Evolutionary conservation across 2,113 vertebrate species (phyloP).

Genomic region (Haplochromis burtoni): DNA sequence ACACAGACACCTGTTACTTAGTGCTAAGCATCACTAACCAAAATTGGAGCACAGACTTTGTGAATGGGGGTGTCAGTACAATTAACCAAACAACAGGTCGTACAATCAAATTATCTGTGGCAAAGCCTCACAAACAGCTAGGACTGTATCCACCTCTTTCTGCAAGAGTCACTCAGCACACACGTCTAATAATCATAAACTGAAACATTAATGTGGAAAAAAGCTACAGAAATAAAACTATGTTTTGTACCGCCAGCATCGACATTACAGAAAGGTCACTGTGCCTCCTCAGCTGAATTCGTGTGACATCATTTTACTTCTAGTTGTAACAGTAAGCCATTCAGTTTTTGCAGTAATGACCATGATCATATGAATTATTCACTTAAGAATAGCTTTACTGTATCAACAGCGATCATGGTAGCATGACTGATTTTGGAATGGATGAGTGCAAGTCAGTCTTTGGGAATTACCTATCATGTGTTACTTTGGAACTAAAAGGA

Average conservation of each 20-base stretch:
- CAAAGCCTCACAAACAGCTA: not conserved
- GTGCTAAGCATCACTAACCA: not conserved
- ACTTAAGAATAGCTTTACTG: not conserved
- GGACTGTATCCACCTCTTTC: not conserved
- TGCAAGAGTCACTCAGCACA: not conserved
- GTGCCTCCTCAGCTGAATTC: not conserved
- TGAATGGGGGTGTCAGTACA: not conserved
- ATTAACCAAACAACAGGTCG: not conserved
- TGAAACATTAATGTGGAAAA: not conserved
- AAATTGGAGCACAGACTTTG: not conserved
- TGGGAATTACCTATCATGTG: not conserved
- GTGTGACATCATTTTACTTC: not conserved
- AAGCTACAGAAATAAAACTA: not conserved
- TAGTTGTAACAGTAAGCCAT: not conserved
- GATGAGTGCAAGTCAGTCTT: not conserved
- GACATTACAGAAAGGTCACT: not conserved
- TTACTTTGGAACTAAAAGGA: not conserved
- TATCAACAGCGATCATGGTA: not conserved
- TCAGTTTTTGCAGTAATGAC: not conserved
- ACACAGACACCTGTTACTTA: not conserved
- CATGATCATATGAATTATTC: not conserved
- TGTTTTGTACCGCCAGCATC: not conserved
- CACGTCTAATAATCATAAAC: not conserved
- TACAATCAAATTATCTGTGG: not conserved
- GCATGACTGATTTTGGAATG: not conserved